Evolutionary conservation across 2,113 vertebrate genomes (phyloP), one percentile per base, ranked within the genome.

Genomic region (Herpetotheres cachinnans): DNA sequence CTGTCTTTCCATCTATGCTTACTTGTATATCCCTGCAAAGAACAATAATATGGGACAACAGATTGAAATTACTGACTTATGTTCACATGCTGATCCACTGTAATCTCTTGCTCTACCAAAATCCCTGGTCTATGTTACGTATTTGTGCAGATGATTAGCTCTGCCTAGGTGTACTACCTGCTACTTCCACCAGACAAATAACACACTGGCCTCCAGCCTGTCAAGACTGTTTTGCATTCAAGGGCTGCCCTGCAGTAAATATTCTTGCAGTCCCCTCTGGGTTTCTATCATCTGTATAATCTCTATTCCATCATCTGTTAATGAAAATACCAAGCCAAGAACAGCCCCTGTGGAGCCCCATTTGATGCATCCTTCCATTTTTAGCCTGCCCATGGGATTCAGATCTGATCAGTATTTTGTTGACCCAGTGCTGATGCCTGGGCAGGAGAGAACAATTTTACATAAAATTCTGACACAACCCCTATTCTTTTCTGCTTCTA

Each of bases 401-500:
- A 93, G 71, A 82, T 93, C 79, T 86, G 87, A 94, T 94, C 71
- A 40, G 36, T n/a, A 26, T 82, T 95, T 94, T 91, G 58, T 73
- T 93, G 95, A 95, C 74, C 94, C 67, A 85, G 26, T 58, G 59
- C 24, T 87, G 87, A 80, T 91, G 94, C 63, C 73, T 71, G 78
- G 55, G 62, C 91, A 93, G 62, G 73, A 84, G 63, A 94, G 89
- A 95, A 96, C 42, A 80, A 80, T 82, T 90, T 94, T 79, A 74
- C 81, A 80, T 50, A 73, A 91, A 94, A 77, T 73, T 90, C 82
- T 95, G 86, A 97, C 86, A 97, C 78, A 95, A 61, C 16, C 30
- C 29, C 91, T 91, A 97, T 96, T 97, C 87, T 96, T 95, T 91
- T 96, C 86, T 94, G 42, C 16, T 95, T 83, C 95, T 95, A 95